Conservation (phyloP, 92 coral and sea anemone species). For the Actinostola sp. region DNA sequence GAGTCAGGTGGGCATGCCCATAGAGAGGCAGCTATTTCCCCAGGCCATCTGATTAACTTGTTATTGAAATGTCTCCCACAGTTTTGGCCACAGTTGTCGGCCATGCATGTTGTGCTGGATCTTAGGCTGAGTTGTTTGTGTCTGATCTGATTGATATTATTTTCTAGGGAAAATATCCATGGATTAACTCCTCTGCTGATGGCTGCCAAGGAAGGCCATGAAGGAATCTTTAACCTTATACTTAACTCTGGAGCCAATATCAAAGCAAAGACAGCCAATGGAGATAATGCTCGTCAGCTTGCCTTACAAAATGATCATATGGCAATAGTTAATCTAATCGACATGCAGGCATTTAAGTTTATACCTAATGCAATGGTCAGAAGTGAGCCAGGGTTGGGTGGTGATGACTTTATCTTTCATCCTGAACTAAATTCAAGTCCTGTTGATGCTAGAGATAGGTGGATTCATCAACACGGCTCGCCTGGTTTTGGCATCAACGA, state of each 20-base stretch:
- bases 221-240: constrained; percentile 65
- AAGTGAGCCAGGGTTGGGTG: constrained; percentile 80
- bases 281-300: constrained; percentile 66
- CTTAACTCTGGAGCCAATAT: constrained; percentile 58
- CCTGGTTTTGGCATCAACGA: constrained; percentile 57
- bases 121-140: neutral
- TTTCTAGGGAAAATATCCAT: constrained; percentile 49
- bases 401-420: constrained; percentile 31
- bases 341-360: constrained; percentile 46
- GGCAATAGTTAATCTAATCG: constrained; percentile 78
- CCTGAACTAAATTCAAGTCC: constrained; percentile 31
- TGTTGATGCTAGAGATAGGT: constrained; percentile 31
- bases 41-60: too few relatives aligned
- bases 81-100: too few relatives aligned
- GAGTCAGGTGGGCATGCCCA: too few relatives aligned
- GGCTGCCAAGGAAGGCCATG: constrained; percentile 89
- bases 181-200: constrained; percentile 83
- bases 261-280: constrained; percentile 57
- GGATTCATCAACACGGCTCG: constrained; percentile 43
- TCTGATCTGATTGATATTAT: neutral
- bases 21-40: too few relatives aligned
- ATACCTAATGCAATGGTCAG: constrained; percentile 59
- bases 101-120: neutral
- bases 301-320: constrained; percentile 60
- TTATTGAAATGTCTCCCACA: too few relatives aligned